Base-by-base conservation (phyloP, 2,797 vertebrate genomes). In the Threskiornis aethiopicus region DNA sequence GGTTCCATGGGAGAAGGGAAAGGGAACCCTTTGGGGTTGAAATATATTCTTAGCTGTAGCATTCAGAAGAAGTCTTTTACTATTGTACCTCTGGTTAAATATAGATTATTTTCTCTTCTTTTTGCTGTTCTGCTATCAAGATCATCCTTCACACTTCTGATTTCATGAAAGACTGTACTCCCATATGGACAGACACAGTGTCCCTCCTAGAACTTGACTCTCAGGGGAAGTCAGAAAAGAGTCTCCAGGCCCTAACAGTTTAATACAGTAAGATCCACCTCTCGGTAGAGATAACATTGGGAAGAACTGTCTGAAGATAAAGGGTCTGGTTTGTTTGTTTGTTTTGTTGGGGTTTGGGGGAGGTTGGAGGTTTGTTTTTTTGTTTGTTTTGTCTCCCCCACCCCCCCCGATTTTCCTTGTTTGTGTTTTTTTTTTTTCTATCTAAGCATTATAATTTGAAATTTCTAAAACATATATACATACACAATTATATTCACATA, bases 121-220 rank as follows among this genome's bases (percentile, higher is more conserved):
- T 52, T 65, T 64, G 47, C 13, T 55, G 5, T 39, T 84, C n/a
- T 84, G 12, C 39, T 78, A 4, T 44, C 49, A 76, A 44, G 78
- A 62, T 62, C 51, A 80, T 47, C 37, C 28, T 77, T 69, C 51
- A 77, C 22, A 55, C 5, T 54, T 42, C 5, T 54, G 58, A 64
- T 67, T 90, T 89, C 21, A 69, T 31, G 18, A 12, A 77, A 58
- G 14, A 46, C 10, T 54, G 1, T 41, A 54, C 39, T 69, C 42
- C 44, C 18, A 42, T 11, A n/a, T 0, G 2, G 42, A 85, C 5
- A 3, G 83, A 33, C 41, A 47, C 5, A 33, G 7, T 3, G 14
- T 18, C 6, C 6, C 15, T 6, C 17, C 9, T 35, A 9, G 9
- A 83, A 77, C 22, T 4, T 42, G 16, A 25, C 20, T 54, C 46